Base-by-base conservation (phyloP, 2,888 invertebrate species). In the Drosophila histrio region DNA sequence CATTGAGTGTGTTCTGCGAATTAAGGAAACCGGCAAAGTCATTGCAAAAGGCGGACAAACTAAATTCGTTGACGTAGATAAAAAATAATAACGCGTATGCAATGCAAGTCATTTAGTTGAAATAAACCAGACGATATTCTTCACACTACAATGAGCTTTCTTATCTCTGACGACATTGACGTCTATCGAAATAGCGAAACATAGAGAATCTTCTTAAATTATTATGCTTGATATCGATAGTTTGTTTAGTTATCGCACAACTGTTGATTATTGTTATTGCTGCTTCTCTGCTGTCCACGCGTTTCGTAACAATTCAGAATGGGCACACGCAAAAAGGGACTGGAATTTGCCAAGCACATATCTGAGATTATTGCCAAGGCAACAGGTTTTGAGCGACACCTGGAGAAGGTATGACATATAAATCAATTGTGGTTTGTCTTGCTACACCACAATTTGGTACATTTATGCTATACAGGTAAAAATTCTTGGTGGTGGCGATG, bases 41-140 rank as follows among this genome's bases (percentile, higher is more conserved):
- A 91, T 98, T 49, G 98, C 97, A 3, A 95, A 94, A 69, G 98
- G 97, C 34, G 93, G 94, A 60, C 98, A 98, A 89, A 97, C 96
- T 0, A 98, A 98, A 91, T 97, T 93, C 90, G 90, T 94, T 4
- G 90, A 89, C 19, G 53, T 89, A 4, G 58, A 81, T 8, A 26
- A 38, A 4, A 1, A 50, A 50, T 15, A 11, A 15, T 22, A 26
- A 6, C 7, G 2, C 43, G 17, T 17, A 13, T 57, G 7, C 17
- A 26, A 3, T 32, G 8, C 1, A 1, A 30, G 30, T 53, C 13
- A 30, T 22, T 0, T n/a, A 26, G 38, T 9, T 38, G 3, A 24
- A 79, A 61, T 54, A 44, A 62, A 36, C 36, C 36, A 32, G 15
- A 24, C 22, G 36, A 49, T 36, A 53, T 11, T 22, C 36, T 26